Evolutionary conservation across 2,113 vertebrate genomes (phyloP).

Genomic region (Forbesichthys papilliferus): DNA sequence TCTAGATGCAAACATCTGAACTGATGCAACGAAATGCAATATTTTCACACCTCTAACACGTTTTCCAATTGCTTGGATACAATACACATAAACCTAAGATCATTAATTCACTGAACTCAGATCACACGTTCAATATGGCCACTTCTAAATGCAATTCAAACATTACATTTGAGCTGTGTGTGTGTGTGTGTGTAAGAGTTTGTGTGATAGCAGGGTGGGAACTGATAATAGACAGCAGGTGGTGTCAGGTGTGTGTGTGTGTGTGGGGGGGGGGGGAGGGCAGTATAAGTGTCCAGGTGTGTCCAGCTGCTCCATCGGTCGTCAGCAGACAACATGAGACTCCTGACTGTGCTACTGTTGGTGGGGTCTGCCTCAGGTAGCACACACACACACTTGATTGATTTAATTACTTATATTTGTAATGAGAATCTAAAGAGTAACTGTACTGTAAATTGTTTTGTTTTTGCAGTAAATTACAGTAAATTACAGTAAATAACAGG

Average conservation of each 20-base stretch:
- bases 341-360: conserved; percentile 66
- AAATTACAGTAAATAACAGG: too few relatives aligned
- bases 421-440: not conserved
- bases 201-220: conserved; percentile 11
- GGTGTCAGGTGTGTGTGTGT: not conserved
- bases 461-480: too few relatives aligned
- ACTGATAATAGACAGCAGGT: not conserved
- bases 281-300: conserved; percentile 15
- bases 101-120: too few relatives aligned
- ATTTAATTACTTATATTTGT: not conserved
- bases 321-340: conserved; percentile 58
- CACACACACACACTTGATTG: conserved; percentile 5
- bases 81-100: not conserved
- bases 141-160: not conserved
- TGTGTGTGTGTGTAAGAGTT: not conserved
- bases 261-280: too few relatives aligned
- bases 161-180: conserved; percentile 22
- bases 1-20: too few relatives aligned
- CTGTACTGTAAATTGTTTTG: not conserved
- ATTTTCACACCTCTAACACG: too few relatives aligned
- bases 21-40: not conserved
- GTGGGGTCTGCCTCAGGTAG: conserved; percentile 72
- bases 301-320: conserved; percentile 41
- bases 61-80: too few relatives aligned
- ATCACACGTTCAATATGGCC: not conserved